Percentiles rank a stretch among this genome's conserved stretches.
Conservation (phyloP, 2,888 invertebrate species). For the Lasius fuliginosus region DNA sequence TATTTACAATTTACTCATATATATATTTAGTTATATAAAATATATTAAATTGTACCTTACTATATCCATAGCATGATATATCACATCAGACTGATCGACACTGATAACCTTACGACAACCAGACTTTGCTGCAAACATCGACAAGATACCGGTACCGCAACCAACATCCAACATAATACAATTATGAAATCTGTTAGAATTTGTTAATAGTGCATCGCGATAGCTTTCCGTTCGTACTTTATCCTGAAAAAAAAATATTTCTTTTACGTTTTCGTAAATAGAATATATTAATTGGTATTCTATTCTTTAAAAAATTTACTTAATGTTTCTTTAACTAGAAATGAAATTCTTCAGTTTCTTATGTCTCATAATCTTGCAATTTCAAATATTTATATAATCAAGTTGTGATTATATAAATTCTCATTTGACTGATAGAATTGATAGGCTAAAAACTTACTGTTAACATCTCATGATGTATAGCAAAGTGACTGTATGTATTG, state of each 20-base stretch:
- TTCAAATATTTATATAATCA: constrained; percentile 16
- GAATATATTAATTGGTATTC: constrained; percentile 34
- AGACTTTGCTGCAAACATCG: constrained; percentile 98
- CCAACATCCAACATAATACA: constrained; percentile 98
- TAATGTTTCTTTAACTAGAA: not conserved
- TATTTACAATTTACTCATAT: not conserved
- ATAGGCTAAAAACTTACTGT: constrained; percentile 87
- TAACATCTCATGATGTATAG: constrained; percentile 98
- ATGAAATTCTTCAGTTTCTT: not conserved
- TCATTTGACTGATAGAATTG: constrained; percentile 26
- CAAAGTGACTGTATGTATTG: constrained; percentile 95
- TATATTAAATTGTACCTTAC: constrained; percentile 88
- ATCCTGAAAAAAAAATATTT: constrained; percentile 87
- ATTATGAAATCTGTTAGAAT: constrained; percentile 90
- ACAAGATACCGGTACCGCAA: constrained; percentile 98
- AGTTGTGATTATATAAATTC: not conserved
- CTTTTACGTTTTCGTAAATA: not conserved
- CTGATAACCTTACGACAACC: constrained; percentile 97
- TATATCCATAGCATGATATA: constrained; percentile 98
- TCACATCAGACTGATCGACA: constrained; percentile 98
- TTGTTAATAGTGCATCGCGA: constrained; percentile 93
- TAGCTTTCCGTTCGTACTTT: constrained; percentile 95
- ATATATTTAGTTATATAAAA: constrained; percentile 9
- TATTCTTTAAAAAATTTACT: not conserved
- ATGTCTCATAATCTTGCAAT: not conserved